Percentiles rank a stretch among this genome's conserved stretches.
Evolutionary conservation across 30 jellyfish, hydroid and myxozoan genomes (phyloP).

Genomic region (Haliclystus octoradiatus): DNA sequence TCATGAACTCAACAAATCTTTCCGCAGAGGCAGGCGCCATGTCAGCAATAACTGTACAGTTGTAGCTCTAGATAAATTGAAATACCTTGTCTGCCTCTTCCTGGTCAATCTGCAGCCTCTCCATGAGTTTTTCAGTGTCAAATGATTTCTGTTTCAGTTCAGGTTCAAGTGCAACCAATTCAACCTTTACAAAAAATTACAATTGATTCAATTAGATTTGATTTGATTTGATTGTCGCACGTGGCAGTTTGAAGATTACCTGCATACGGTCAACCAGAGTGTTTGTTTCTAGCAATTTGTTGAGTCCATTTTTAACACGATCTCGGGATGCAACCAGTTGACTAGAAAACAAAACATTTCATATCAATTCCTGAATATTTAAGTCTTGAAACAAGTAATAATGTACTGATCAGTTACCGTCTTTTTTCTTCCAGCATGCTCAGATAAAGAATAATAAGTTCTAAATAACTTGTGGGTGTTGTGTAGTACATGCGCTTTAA

Average conservation of each 20-base stretch:
- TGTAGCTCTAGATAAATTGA: no score
- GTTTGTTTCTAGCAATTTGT: conserved; percentile 61
- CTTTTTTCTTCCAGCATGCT: conserved; percentile 72
- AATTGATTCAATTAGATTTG: not conserved
- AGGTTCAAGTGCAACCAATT: conserved; percentile 77
- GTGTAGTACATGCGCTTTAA: conserved; percentile 69
- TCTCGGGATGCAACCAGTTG: conserved; percentile 63
- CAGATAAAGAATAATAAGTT: conserved; percentile 54
- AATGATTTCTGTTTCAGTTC: conserved; percentile 75
- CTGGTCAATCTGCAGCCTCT: conserved; percentile 76
- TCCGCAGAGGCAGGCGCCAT: no score
- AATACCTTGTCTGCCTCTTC: conserved; percentile 83
- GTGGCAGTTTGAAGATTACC: conserved; percentile 18
- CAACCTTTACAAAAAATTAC: conserved; percentile 40
- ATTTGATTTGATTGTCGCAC: not conserved
- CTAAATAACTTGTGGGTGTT: conserved; percentile 85
- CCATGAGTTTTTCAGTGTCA: conserved; percentile 82
- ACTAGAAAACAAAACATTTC: conserved; percentile 10
- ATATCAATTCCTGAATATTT: not conserved
- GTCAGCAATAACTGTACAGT: no score
- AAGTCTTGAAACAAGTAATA: no score
- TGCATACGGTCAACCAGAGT: conserved; percentile 81
- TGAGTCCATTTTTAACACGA: conserved; percentile 75
- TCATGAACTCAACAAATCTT: no score
- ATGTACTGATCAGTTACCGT: no score